A percentile compares a stretch with the other conserved stretches of the same genome.
Evolutionary conservation across 2,888 invertebrate genomes (phyloP).

Genomic region (Candidula unifasciata): DNA sequence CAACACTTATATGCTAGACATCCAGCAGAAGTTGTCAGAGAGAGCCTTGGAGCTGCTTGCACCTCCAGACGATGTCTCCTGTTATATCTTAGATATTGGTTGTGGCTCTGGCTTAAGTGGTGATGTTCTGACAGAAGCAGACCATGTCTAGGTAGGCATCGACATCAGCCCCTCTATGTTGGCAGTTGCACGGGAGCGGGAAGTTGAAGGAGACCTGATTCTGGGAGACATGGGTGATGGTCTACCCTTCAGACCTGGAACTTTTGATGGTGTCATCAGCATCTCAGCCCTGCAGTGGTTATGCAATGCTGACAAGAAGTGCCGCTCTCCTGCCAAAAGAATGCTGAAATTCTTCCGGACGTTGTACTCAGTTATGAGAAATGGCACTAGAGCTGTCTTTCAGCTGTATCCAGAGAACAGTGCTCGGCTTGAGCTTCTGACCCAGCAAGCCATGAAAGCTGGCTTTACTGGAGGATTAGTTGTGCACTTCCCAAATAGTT

Average conservation of each 20-base stretch:
- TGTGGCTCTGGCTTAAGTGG: constrained; percentile 99
- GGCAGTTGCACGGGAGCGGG: constrained; percentile 91
- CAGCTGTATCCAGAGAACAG: constrained; percentile 99
- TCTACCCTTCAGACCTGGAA: constrained; percentile 95
- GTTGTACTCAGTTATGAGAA: constrained; percentile 90
- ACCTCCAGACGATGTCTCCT: constrained; percentile 89
- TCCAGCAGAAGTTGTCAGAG: constrained; percentile 96
- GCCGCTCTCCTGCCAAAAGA: constrained; percentile 92
- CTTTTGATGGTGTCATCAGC: constrained; percentile 95
- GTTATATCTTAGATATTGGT: constrained; percentile 92
- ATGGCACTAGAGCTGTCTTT: constrained; percentile 94
- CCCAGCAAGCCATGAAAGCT: constrained; percentile 95
- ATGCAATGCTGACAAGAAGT: constrained; percentile 96
- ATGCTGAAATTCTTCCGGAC: constrained; percentile 93
- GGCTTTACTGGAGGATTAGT: constrained; percentile 98
- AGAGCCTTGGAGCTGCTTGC: constrained; percentile 94
- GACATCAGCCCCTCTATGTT: constrained; percentile 97
- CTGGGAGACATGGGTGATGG: constrained; percentile 93
- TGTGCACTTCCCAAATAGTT: constrained; percentile 97
- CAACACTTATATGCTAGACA: constrained; percentile 93
- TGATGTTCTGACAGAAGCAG: constrained; percentile 91
- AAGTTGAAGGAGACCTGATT: constrained; percentile 93
- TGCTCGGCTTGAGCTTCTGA: constrained; percentile 89
- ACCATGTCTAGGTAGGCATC: constrained; percentile 95
- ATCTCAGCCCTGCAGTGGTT: constrained; percentile 97